These are phyloP conservation scores for Grallaria varia DNA, from an alignment of 2,113 vertebrate genomes.

Conservation along the genomic window DNA sequence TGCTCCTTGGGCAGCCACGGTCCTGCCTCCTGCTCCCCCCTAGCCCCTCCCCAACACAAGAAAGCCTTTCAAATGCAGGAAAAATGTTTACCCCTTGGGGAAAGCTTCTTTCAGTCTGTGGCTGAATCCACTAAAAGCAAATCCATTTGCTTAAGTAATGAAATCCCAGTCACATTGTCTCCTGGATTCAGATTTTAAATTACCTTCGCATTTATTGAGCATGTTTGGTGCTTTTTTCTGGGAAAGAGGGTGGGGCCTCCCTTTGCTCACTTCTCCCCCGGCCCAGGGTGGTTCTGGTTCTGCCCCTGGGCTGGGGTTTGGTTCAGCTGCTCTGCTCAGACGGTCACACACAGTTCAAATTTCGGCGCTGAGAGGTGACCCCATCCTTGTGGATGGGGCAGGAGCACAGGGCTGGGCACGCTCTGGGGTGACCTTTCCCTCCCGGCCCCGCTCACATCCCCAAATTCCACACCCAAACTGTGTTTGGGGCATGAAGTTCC, in stretches of 20 bases:
- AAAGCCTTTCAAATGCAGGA: conserved; percentile 65
- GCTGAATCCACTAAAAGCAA: conserved; percentile 62
- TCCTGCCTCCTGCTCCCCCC: neutral
- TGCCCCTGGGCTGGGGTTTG: neutral
- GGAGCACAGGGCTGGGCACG: neutral
- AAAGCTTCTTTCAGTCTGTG: conserved; percentile 65
- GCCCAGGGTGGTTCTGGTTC: neutral
- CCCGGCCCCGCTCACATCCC: neutral
- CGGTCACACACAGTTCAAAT: neutral
- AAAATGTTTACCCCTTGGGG: conserved; percentile 69
- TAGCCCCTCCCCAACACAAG: neutral
- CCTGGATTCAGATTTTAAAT: conserved; percentile 40
- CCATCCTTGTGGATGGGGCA: neutral
- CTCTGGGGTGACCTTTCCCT: neutral
- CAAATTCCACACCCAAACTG: neutral
- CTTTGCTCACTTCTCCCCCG: neutral
- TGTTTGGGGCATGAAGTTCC: neutral
- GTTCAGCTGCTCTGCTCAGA: neutral
- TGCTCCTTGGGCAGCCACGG: neutral
- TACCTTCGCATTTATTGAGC: conserved; percentile 33
- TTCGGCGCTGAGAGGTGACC: neutral
- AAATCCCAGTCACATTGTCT: conserved; percentile 41
- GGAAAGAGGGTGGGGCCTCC: conserved; percentile 21
- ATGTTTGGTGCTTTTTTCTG: conserved; percentile 51
- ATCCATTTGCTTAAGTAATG: conserved; percentile 64